A percentile compares a stretch with the other conserved stretches of the same genome.
Evolutionary conservation across 2,113 vertebrate genomes (phyloP).

Genomic region (Rhegmatorhina hoffmannsi): DNA sequence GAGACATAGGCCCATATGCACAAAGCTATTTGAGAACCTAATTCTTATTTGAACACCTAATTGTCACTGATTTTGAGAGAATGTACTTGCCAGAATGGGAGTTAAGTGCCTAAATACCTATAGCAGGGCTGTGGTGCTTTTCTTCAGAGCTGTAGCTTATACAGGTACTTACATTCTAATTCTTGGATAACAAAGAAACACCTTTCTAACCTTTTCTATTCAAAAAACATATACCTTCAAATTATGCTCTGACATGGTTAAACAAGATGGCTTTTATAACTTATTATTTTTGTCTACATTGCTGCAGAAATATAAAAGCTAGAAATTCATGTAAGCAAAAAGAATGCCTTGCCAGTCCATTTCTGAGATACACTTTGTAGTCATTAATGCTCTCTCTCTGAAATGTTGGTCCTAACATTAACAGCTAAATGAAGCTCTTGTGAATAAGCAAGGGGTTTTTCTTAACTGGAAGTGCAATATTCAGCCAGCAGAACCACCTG

Average conservation of each 20-base stretch:
- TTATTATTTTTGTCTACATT: neutral
- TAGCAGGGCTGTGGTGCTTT: neutral
- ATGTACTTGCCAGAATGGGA: neutral
- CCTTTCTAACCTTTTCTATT: neutral
- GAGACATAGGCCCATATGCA: neutral
- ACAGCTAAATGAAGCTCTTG: conserved; percentile 25
- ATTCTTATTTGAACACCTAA: neutral
- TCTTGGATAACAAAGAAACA: neutral
- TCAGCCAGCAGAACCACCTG: neutral
- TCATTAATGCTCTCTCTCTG: neutral
- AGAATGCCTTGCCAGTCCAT: neutral
- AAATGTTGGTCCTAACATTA: conserved; percentile 11
- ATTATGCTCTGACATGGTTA: neutral
- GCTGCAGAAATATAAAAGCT: neutral
- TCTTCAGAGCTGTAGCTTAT: neutral
- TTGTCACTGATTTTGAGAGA: neutral
- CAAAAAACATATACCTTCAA: neutral
- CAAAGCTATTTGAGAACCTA: neutral
- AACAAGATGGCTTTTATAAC: neutral
- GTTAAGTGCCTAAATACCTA: neutral
- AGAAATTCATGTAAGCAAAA: neutral
- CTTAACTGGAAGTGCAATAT: neutral
- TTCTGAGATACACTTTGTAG: neutral
- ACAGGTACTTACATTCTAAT: neutral
- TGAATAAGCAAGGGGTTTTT: neutral